phyloP scores from a whole-genome alignment of 2,888 invertebrate species.

The Stenoptilia bipunctidactyla region DNA sequence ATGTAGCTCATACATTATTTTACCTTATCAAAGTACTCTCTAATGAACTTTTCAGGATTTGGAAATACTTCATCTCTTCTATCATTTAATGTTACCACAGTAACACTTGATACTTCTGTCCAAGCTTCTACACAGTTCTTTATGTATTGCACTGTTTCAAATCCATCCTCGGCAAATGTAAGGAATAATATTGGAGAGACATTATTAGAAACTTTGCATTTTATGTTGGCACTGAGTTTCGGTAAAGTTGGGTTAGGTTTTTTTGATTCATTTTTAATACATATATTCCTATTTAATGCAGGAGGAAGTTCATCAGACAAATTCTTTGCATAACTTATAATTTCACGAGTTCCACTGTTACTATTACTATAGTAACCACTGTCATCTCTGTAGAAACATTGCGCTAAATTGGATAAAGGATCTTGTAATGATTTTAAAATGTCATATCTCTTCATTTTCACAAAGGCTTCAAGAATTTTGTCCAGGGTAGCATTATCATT shows the following conservation, averaged over 20 bases:
- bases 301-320: constrained; percentile 47
- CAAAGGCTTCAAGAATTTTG: constrained; percentile 58
- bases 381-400: constrained; percentile 50
- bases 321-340: constrained; percentile 43
- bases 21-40: constrained; percentile 71
- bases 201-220: constrained; percentile 27
- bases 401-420: constrained; percentile 40
- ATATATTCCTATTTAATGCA: constrained; percentile 42
- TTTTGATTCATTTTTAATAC: constrained; percentile 30
- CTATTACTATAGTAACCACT: constrained; percentile 54
- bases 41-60: constrained; percentile 67
- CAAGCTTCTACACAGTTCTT: constrained; percentile 55
- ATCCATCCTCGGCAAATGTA: constrained; percentile 68
- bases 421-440: constrained; percentile 60
- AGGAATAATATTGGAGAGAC: constrained; percentile 53
- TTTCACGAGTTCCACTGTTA: constrained; percentile 37
- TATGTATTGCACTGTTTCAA: constrained; percentile 52
- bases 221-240: constrained; percentile 21
- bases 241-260: constrained; percentile 24
- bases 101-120: constrained; percentile 44
- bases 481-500: constrained; percentile 64
- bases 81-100: constrained; percentile 54
- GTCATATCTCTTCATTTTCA: constrained; percentile 62
- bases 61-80: constrained; percentile 60
- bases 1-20: too few species aligned